A percentile compares a stretch with the other conserved stretches of the same genome.
These are phyloP conservation scores for Karalla daura DNA, from an alignment of 2,797 vertebrate species.

Conservation along the genomic window DNA sequence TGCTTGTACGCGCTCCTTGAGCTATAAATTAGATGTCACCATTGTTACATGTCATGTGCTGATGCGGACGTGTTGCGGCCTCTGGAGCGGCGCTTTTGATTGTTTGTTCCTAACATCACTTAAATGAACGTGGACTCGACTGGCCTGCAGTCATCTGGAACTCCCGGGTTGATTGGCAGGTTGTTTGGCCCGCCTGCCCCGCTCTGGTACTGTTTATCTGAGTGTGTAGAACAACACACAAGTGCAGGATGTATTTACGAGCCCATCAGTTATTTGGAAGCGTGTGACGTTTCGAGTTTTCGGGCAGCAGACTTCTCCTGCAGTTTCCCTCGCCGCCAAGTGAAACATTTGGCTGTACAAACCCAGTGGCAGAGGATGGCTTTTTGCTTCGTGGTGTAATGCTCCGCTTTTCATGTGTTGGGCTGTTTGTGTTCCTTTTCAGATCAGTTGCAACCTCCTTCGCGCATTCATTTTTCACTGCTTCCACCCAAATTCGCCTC, in stretches of 20 bases:
- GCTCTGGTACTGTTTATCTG: slow-evolving; percentile 35
- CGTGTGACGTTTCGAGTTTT: slow-evolving; percentile 12
- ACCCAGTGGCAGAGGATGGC: background rate
- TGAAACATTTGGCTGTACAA: slow-evolving; percentile 8
- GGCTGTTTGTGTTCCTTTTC: slow-evolving; percentile 18
- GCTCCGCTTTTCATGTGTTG: background rate
- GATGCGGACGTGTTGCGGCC: slow-evolving; percentile 63
- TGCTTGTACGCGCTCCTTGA: slow-evolving; percentile 81
- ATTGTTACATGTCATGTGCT: slow-evolving; percentile 77
- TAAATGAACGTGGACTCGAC: slow-evolving; percentile 64
- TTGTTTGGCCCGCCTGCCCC: slow-evolving; percentile 53
- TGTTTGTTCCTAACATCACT: slow-evolving; percentile 80
- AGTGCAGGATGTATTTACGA: slow-evolving; percentile 24
- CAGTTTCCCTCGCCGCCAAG: background rate
- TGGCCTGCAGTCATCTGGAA: slow-evolving; percentile 65
- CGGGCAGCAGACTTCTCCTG: background rate
- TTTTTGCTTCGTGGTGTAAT: background rate
- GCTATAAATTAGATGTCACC: slow-evolving; percentile 85
- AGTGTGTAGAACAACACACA: slow-evolving; percentile 20
- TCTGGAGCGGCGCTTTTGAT: slow-evolving; percentile 68
- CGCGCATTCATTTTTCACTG: slow-evolving; percentile 25
- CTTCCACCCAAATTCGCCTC: slow-evolving; percentile 14
- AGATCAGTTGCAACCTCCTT: slow-evolving; percentile 10
- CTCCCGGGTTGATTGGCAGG: slow-evolving; percentile 63
- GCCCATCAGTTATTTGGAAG: slow-evolving; percentile 9